Evolutionary conservation across 2,797 vertebrate genomes (phyloP).

Genomic region (Carapus acus): DNA sequence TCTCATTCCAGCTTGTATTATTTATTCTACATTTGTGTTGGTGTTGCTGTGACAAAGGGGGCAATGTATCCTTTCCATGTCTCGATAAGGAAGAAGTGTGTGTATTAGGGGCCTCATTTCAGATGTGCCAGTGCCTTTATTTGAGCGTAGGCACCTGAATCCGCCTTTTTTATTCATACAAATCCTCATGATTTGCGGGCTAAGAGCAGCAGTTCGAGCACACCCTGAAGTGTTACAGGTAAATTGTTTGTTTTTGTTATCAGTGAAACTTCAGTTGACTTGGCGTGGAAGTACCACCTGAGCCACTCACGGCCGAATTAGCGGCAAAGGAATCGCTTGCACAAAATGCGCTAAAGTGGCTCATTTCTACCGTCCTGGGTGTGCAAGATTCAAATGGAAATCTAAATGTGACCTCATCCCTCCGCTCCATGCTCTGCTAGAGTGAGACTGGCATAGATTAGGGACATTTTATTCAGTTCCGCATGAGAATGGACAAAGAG

Average conservation of each 20-base stretch:
- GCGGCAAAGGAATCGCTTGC: constrained; percentile 20
- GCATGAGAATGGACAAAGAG: constrained; percentile 4
- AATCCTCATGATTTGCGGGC: too few relatives aligned
- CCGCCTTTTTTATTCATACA: too few relatives aligned
- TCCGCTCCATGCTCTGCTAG: constrained; percentile 11
- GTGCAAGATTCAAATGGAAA: constrained; percentile 26
- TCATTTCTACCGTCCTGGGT: constrained; percentile 20
- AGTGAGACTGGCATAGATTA: constrained; percentile 17
- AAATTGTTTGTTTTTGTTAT: too few relatives aligned
- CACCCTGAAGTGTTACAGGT: too few relatives aligned
- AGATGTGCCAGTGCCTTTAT: too few relatives aligned
- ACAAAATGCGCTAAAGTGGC: constrained; percentile 14
- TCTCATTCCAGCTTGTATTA: constrained; percentile 8
- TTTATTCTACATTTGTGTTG: not conserved
- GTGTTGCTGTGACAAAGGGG: not conserved
- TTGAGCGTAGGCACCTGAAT: too few relatives aligned
- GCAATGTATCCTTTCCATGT: too few relatives aligned
- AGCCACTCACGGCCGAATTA: constrained; percentile 1
- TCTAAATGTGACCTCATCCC: constrained; percentile 27
- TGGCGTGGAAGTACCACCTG: too few relatives aligned
- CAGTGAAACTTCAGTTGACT: too few relatives aligned
- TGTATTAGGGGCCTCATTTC: too few relatives aligned
- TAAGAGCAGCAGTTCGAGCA: too few relatives aligned
- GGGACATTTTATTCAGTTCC: constrained; percentile 12
- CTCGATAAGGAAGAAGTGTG: too few relatives aligned